A percentile compares a stretch with the other conserved stretches of the same genome.
Evolutionary conservation across 2,797 vertebrate species (phyloP).

Genomic region (Dendrocincla fuliginosa): DNA sequence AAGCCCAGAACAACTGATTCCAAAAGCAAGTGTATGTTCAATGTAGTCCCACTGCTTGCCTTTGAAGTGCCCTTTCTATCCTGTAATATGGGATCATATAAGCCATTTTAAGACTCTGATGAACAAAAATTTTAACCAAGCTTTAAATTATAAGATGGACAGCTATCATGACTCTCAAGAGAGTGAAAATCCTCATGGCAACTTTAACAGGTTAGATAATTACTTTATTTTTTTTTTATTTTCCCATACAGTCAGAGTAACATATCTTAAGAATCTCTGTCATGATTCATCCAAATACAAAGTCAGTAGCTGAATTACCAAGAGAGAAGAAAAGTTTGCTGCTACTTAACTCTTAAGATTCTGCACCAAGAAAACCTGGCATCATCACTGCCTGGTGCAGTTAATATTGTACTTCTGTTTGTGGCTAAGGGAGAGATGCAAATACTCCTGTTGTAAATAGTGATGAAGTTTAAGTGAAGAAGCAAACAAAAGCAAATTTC

Average conservation of each 20-base stretch:
- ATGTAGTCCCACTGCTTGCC: accelerated
- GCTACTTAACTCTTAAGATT: neutral
- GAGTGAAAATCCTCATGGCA: neutral
- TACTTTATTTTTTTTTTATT: neutral
- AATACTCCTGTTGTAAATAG: neutral
- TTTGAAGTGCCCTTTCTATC: neutral
- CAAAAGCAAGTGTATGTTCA: neutral
- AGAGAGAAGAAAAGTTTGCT: neutral
- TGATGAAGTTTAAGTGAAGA: accelerated
- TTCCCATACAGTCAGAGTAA: neutral
- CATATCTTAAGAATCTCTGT: neutral
- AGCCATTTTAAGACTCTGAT: accelerated
- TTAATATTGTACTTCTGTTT: neutral
- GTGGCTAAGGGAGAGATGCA: neutral
- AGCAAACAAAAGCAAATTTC: neutral
- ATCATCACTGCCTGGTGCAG: neutral
- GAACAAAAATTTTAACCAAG: neutral
- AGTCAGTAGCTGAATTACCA: neutral
- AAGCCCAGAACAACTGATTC: neutral
- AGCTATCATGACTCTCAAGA: neutral
- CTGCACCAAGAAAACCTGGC: neutral
- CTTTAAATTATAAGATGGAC: neutral
- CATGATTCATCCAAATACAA: neutral
- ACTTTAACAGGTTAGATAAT: neutral
- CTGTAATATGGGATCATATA: accelerated